Percentiles rank a stretch among this genome's conserved stretches.
Evolutionary conservation across 1,140 invertebrate genomes (phyloP).

Genomic region (Trachymyrmex cornetzi): DNA sequence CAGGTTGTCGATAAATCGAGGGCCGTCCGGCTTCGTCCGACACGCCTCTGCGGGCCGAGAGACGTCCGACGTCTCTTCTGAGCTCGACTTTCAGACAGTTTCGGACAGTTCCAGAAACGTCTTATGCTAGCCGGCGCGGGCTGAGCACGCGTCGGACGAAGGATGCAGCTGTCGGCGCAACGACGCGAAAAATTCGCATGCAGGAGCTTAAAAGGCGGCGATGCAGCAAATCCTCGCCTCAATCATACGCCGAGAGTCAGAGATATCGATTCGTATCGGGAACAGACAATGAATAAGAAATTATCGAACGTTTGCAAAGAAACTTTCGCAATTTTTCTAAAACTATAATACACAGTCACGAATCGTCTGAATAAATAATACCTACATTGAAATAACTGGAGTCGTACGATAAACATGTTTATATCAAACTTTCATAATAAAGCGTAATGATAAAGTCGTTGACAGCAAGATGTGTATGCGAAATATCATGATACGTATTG

Average conservation of each 20-base stretch:
- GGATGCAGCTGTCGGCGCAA: conserved; percentile 41
- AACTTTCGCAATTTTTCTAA: conserved; percentile 11
- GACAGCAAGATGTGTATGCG: conserved; percentile 28
- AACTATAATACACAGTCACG: neutral
- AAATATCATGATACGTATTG: conserved; percentile 50
- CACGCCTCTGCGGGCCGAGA: conserved; percentile 77
- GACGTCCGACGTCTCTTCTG: conserved; percentile 68
- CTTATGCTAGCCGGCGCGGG: conserved; percentile 3
- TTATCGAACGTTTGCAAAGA: neutral
- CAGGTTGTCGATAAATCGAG: conserved; percentile 86
- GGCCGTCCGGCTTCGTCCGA: conserved; percentile 78
- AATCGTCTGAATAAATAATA: conserved; percentile 25
- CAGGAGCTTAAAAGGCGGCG: conserved; percentile 39
- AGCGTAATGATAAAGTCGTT: conserved; percentile 22
- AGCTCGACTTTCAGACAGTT: conserved; percentile 52
- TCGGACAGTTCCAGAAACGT: conserved; percentile 58
- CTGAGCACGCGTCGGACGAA: conserved; percentile 10
- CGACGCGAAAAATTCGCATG: conserved; percentile 59
- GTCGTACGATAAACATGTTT: neutral
- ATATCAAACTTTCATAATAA: conserved; percentile 35
- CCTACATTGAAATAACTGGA: neutral
- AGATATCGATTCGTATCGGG: conserved; percentile 33
- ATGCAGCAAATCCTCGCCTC: conserved; percentile 37
- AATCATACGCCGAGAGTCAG: conserved; percentile 22
- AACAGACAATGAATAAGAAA: conserved; percentile 35